phyloP scores from a whole-genome alignment of 2,797 vertebrate genomes.

The Chiroxiphia lanceolata region DNA sequence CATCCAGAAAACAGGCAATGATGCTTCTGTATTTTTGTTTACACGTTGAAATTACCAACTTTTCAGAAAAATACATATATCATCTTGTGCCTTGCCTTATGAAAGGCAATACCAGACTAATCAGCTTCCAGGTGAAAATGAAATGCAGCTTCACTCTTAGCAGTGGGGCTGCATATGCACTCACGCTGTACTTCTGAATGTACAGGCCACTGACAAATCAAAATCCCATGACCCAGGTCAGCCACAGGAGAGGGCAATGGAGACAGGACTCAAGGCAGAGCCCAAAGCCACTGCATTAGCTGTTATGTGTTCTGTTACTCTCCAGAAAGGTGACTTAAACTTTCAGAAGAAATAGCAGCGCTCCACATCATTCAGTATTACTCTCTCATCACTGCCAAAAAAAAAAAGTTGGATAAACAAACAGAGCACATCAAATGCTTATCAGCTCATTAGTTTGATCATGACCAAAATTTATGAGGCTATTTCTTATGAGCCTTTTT shows the following conservation, averaged over 20 bases:
- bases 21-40: background rate
- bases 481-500: background rate
- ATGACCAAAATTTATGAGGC: background rate
- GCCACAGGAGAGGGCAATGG: background rate
- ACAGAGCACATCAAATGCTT: background rate
- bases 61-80: background rate
- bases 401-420: background rate
- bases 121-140: background rate
- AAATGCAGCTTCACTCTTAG: background rate
- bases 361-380: background rate
- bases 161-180: background rate
- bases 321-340: background rate
- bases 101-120: background rate
- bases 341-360: background rate
- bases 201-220: background rate
- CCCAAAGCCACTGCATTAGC: fast-evolving
- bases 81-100: background rate
- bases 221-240: background rate
- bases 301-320: background rate
- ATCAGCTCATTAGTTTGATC: background rate
- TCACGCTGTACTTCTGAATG: background rate
- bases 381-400: background rate
- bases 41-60: background rate
- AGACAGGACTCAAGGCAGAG: background rate
- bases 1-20: fast-evolving